A percentile compares a stretch with the other conserved stretches of the same genome.
Evolutionary conservation across 2,888 invertebrate genomes (phyloP).

Genomic region (Elysia crispata): DNA sequence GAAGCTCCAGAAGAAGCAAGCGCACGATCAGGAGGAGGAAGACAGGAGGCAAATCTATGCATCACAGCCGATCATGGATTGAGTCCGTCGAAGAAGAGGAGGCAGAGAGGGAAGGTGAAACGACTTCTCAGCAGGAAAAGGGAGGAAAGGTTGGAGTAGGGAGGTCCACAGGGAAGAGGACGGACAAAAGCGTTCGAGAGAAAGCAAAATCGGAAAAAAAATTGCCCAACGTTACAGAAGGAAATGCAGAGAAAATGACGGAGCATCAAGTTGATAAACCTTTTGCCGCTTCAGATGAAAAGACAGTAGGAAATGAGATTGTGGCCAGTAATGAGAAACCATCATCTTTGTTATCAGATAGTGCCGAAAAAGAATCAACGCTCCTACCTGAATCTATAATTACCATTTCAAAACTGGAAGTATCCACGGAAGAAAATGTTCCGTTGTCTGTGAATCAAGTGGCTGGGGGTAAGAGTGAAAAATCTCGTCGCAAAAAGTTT

Average conservation of each 20-base stretch:
- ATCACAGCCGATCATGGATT: neutral
- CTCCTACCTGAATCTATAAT: neutral
- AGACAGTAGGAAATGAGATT: no score
- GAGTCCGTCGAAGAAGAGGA: neutral
- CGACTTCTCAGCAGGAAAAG: neutral
- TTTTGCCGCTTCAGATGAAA: no score
- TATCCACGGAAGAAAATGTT: neutral
- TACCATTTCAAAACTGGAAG: neutral
- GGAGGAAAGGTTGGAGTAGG: neutral
- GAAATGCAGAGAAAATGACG: no score
- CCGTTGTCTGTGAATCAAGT: neutral
- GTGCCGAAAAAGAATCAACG: neutral
- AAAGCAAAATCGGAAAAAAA: neutral
- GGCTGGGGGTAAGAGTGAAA: no score
- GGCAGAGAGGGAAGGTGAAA: neutral
- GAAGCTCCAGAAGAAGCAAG: neutral
- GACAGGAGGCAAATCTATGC: neutral
- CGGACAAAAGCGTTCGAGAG: neutral
- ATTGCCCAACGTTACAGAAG: no score
- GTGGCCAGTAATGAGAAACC: no score
- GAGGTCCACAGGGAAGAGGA: neutral
- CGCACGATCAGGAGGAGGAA: neutral
- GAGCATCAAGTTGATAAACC: no score
- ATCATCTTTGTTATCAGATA: neutral
- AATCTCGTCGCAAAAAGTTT: neutral